phyloP scores from a whole-genome alignment of 2,113 vertebrate species.

The Engystomops pustulosus region DNA sequence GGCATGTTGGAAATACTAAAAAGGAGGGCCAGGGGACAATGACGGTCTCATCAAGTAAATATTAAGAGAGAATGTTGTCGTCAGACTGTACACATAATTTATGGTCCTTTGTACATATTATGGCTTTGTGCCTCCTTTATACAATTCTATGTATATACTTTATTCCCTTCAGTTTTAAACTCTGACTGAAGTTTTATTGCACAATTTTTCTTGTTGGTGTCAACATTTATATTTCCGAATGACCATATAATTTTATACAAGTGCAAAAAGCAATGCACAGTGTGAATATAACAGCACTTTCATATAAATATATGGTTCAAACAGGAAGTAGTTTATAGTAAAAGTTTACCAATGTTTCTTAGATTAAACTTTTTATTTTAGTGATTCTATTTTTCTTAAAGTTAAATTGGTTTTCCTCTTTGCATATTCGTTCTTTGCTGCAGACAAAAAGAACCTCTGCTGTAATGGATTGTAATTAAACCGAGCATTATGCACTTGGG shows the following conservation, averaged over 20 bases:
- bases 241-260: slow-evolving; percentile 39
- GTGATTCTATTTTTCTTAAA: background rate
- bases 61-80: no score
- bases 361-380: slow-evolving; percentile 5
- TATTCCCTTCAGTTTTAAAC: background rate
- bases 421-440: slow-evolving; percentile 26
- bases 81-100: background rate
- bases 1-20: no score
- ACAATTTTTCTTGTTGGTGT: slow-evolving; percentile 23
- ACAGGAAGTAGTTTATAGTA: background rate
- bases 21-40: no score
- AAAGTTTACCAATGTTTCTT: slow-evolving; percentile 19
- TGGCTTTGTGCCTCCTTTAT: background rate
- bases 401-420: background rate
- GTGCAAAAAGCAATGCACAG: slow-evolving; percentile 28
- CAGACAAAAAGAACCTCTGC: background rate
- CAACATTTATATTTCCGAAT: slow-evolving; percentile 27
- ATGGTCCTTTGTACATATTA: background rate
- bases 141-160: background rate
- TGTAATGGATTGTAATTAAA: slow-evolving; percentile 41
- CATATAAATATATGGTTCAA: slow-evolving; percentile 35
- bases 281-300: background rate
- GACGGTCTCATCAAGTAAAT: no score
- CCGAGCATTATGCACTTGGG: slow-evolving; percentile 25
- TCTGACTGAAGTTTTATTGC: slow-evolving; percentile 30